Evolutionary conservation across 1,140 invertebrate species (phyloP), one percentile per base, ranked within the genome.

Genomic region (Camponotus pennsylvanicus): DNA sequence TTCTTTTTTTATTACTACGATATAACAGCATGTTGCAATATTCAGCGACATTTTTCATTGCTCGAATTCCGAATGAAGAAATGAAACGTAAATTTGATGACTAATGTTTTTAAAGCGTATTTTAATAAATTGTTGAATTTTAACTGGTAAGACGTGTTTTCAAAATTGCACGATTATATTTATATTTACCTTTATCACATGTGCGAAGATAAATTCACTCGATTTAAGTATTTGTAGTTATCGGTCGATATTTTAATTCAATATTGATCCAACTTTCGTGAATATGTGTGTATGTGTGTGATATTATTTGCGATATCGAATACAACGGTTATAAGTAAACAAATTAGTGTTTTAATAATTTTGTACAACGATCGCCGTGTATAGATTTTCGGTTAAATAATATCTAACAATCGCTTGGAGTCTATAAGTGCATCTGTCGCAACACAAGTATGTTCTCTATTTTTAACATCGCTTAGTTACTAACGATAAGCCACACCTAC

Each of bases 221-320:
- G 32, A 77, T 77, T 64, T 64, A 42, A 77, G 45, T 45, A 45
- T 77, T 77, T 64, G 34, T 77, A 34, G 8, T 27, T 77, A 18
- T 3, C 18, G 8, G 27, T 64, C 27, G 75, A 13, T 64, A 45
- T 18, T 77, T 45, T 21, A 11, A 27, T 5, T 63, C 21, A 77
- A 64, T 77, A 77, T 77, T 77, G n/a, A 77, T 63, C 15, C 37
- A 37, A 32, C 7, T 6, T 8, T 49, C 21, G 7, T 55, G n/a
- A 76, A 34, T 77, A 63, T 77, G 37, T 21, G 42, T 2, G n/a
- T 52, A 1, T 76, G 21, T 40, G 42, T 6, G n/a, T 40, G 37
- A 0, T 40, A 40, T 40, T 27, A 27, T 42, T 52, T 8, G 2
- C 34, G 11, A 11, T 75, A 37, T 1, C n/a, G 40, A 61, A 18